phyloP scores from a whole-genome alignment of 1,140 invertebrate genomes.

The Macrobrachium nipponense region DNA sequence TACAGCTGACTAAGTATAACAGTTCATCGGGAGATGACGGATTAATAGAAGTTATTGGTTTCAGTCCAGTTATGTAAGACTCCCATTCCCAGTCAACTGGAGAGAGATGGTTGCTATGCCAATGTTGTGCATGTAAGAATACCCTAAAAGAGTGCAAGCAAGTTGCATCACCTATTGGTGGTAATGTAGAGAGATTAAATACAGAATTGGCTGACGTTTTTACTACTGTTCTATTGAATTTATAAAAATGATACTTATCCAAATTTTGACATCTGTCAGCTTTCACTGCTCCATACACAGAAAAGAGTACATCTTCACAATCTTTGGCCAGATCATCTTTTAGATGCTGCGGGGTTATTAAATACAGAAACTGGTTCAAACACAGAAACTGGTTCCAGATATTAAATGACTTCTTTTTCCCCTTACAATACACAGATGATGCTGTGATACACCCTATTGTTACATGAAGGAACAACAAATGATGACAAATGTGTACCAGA shows the following conservation, averaged over 20 bases:
- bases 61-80: conserved; percentile 14
- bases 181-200: conserved; percentile 11
- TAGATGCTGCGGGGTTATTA: conserved; percentile 26
- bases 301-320: too few relatives aligned
- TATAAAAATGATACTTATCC: conserved; percentile 28
- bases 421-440: conserved; percentile 41
- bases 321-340: conserved; percentile 35
- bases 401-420: conserved; percentile 22
- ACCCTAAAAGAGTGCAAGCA: conserved; percentile 27
- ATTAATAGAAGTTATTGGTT: conserved; percentile 10
- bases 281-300: conserved; percentile 37
- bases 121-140: conserved; percentile 31
- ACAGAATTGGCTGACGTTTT: neutral
- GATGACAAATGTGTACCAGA: too few relatives aligned
- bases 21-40: conserved; percentile 12
- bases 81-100: too few relatives aligned
- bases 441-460: too few relatives aligned
- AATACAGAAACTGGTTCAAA: conserved; percentile 25
- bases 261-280: conserved; percentile 16
- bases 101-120: conserved; percentile 29
- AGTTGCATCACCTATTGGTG: conserved; percentile 40
- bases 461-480: too few relatives aligned
- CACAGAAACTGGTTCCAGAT: conserved; percentile 41
- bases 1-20: too few relatives aligned
- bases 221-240: conserved; percentile 21